These are phyloP conservation scores for Reticulitermes lucifugus DNA, from an alignment of 2,888 invertebrate species.

Conservation along the genomic window DNA sequence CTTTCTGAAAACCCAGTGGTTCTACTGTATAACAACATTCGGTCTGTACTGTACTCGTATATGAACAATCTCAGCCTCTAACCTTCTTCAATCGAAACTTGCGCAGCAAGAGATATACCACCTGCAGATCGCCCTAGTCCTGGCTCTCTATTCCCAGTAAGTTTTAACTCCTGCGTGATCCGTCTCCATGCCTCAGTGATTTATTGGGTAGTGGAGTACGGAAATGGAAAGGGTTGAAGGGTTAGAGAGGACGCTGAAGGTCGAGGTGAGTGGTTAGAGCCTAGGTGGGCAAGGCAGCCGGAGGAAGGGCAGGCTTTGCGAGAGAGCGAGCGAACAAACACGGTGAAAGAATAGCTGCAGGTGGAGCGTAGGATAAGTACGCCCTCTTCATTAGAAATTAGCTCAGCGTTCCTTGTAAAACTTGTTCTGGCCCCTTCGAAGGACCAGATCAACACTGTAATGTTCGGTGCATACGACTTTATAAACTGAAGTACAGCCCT, in stretches of 20 bases:
- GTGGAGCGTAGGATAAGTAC: not conserved
- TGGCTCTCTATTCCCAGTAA: not conserved
- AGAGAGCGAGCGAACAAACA: not conserved
- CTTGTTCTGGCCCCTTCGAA: constrained; percentile 1
- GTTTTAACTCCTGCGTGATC: constrained; percentile 9
- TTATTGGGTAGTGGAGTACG: constrained; percentile 19
- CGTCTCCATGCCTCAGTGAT: not conserved
- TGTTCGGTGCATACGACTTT: not conserved
- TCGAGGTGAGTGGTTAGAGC: constrained; percentile 3
- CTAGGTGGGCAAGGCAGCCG: not conserved
- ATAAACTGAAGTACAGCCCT: not conserved
- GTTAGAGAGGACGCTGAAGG: not conserved
- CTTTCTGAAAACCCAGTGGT: too few relatives aligned
- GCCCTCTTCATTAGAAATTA: constrained; percentile 7
- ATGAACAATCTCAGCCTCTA: not conserved
- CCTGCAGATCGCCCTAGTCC: not conserved
- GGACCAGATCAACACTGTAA: not conserved
- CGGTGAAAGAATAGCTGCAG: not conserved
- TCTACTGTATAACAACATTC: too few relatives aligned
- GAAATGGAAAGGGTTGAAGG: not conserved
- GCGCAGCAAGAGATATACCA: not conserved
- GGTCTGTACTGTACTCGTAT: too few relatives aligned
- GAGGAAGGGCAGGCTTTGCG: not conserved
- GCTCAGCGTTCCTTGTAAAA: not conserved
- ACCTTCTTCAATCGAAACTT: not conserved